Evolutionary conservation across 2,888 invertebrate genomes (phyloP).

Genomic region (Nymphalis c-album): DNA sequence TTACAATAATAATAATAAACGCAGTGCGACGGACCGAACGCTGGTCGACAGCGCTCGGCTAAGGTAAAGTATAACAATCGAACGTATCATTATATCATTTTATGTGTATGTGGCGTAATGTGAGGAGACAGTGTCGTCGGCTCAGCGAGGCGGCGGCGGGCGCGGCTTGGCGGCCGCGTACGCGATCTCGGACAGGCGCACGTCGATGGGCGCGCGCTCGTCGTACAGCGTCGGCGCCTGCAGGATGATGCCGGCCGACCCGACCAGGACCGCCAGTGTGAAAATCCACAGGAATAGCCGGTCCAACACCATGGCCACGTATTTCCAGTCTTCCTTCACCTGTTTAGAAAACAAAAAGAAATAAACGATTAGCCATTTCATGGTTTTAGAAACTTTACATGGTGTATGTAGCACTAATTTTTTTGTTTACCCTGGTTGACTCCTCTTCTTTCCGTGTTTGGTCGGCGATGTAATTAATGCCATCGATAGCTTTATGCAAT

Average conservation of each 20-base stretch:
- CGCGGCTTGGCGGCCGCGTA: conserved; percentile 93
- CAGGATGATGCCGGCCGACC: conserved; percentile 95
- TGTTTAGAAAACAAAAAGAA: conserved; percentile 57
- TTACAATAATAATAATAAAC: conserved; percentile 56
- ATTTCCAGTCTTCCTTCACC: conserved; percentile 99
- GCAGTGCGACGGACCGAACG: conserved; percentile 41
- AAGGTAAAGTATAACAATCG: conserved; percentile 18
- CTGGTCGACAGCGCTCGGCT: conserved; percentile 19
- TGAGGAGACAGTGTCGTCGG: conserved; percentile 39
- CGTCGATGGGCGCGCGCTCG: conserved; percentile 92
- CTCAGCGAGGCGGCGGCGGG: conserved; percentile 61
- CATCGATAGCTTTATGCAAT: conserved; percentile 95
- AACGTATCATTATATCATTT: conserved; percentile 14
- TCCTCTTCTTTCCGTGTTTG: conserved; percentile 96
- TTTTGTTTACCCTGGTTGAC: conserved; percentile 91
- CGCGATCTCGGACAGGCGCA: conserved; percentile 93
- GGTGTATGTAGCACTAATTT: not conserved
- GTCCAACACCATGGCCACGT: conserved; percentile 98
- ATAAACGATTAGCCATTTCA: too few relatives aligned
- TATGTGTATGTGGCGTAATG: conserved; percentile 9
- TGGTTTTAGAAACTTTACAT: too few relatives aligned
- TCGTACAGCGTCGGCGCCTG: conserved; percentile 97
- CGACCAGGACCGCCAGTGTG: conserved; percentile 96
- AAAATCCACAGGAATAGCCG: conserved; percentile 98
- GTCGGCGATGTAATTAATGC: conserved; percentile 95